Conservation (phyloP, 2,797 vertebrate species). For the Alectoris magna region DNA sequence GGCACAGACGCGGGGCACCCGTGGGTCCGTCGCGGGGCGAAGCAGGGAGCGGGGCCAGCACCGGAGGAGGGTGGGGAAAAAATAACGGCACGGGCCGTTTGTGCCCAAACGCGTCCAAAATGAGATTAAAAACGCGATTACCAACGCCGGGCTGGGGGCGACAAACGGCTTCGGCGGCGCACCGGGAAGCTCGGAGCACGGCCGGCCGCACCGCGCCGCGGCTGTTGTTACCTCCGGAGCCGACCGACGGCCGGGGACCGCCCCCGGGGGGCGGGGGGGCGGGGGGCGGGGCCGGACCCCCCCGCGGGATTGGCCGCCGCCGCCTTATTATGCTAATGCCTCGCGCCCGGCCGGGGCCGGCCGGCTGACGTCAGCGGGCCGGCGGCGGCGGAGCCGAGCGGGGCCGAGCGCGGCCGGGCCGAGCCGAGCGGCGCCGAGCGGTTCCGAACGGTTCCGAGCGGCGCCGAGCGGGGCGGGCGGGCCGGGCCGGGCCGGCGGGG, state of each 20-base stretch:
- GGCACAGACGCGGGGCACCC: neutral
- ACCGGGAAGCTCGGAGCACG: neutral
- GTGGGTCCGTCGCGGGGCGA: neutral
- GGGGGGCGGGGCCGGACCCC: neutral
- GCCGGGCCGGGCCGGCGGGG: neutral
- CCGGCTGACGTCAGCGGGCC: slow-evolving; percentile 85
- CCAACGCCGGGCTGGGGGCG: neutral
- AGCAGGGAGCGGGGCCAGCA: neutral
- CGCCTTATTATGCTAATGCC: slow-evolving; percentile 84
- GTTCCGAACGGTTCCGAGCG: neutral
- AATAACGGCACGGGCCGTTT: neutral
- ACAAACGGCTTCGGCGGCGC: neutral
- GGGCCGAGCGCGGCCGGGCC: neutral
- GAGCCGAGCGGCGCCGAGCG: neutral
- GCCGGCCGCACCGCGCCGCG: too few species aligned
- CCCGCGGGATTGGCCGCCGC: slow-evolving; percentile 76
- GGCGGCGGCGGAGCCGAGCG: neutral
- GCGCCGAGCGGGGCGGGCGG: neutral
- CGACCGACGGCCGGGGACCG: too few species aligned
- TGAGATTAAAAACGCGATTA: slow-evolving; percentile 17
- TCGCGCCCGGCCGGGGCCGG: slow-evolving; percentile 74
- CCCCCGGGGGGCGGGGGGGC: neutral
- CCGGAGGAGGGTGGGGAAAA: neutral
- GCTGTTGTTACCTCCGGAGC: too few species aligned
- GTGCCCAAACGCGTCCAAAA: slow-evolving; percentile 1